Evolutionary conservation across 1,140 invertebrate species (phyloP), one percentile per base, ranked within the genome.

Genomic region (Drepana arcuata): DNA sequence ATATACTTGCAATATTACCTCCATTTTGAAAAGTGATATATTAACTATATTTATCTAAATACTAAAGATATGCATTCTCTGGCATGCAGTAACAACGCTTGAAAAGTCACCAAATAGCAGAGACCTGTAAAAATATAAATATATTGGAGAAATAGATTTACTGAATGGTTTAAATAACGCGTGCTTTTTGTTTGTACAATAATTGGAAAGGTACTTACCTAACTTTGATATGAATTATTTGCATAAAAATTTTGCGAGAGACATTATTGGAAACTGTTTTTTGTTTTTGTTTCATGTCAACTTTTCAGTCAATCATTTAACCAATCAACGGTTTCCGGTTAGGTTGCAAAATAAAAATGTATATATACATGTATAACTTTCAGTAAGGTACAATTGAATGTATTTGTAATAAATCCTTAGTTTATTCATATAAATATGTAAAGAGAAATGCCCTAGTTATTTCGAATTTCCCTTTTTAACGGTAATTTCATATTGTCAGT

Each of bases 241-340:
- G 69, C 58, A 63, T 65, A 60, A 67, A 70, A 64, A 71, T 65
- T 72, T 75, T 73, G 56, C 52, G 42, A 58, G 40, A 60, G 55
- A 62, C 59, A 68, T 65, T 60, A 56, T 66, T 48, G 58, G 41
- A 61, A 68, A 67, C 61, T 67, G 60, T 69, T 75, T 71, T 72
- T 69, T 70, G 58, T 68, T 70, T 74, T 69, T 70, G 48, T 61
- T 60, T 57, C 41, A 51, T 59, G 52, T 54, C 54, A 56, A 34
- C 30, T 35, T 14, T 15, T 29, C 26, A 41, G 34, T 53, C 41
- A 46, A 49, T 40, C 29, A 33, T 37, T 9, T 29, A 39, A 37
- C 16, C n/a, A n/a, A n/a, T n/a, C n/a, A n/a, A n/a, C n/a, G n/a
- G n/a, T n/a, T n/a, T n/a, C n/a, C n/a, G n/a, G n/a, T n/a, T n/a